phyloP scores from a whole-genome alignment of 2,797 vertebrate genomes.

The Acanthiza pusilla region DNA sequence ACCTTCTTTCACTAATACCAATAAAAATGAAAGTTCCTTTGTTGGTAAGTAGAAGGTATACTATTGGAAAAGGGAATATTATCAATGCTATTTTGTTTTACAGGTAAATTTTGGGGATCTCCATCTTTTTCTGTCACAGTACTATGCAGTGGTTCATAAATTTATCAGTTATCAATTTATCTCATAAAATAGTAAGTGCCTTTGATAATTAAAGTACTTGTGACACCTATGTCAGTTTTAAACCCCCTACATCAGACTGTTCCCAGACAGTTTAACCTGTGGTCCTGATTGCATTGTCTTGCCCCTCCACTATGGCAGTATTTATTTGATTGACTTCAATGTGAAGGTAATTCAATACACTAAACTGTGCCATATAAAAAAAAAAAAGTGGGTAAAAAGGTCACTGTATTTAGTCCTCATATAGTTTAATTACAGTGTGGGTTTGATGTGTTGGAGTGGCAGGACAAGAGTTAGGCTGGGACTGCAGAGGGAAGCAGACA shows the following conservation, averaged over 20 bases:
- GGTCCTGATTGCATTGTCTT: background rate
- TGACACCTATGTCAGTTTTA: background rate
- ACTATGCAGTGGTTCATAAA: background rate
- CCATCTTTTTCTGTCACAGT: background rate
- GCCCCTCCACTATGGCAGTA: background rate
- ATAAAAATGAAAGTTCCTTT: background rate
- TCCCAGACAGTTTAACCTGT: background rate
- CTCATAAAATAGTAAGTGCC: background rate
- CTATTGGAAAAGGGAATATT: background rate
- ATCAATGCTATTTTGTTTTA: background rate
- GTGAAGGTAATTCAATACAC: background rate
- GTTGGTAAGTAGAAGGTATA: background rate
- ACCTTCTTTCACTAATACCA: background rate
- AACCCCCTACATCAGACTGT: background rate
- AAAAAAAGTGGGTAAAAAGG: fast-evolving
- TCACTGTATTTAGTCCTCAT: background rate
- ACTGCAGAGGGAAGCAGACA: background rate
- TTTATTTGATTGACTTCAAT: background rate
- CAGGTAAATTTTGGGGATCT: background rate
- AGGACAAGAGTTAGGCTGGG: background rate
- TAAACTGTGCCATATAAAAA: background rate
- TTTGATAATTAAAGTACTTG: background rate
- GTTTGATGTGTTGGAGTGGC: background rate
- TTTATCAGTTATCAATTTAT: background rate
- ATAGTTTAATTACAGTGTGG: background rate